Conservation (phyloP, 35 echinoderm and acorn worm species). For the Strongylocentrotus purpuratus region DNA sequence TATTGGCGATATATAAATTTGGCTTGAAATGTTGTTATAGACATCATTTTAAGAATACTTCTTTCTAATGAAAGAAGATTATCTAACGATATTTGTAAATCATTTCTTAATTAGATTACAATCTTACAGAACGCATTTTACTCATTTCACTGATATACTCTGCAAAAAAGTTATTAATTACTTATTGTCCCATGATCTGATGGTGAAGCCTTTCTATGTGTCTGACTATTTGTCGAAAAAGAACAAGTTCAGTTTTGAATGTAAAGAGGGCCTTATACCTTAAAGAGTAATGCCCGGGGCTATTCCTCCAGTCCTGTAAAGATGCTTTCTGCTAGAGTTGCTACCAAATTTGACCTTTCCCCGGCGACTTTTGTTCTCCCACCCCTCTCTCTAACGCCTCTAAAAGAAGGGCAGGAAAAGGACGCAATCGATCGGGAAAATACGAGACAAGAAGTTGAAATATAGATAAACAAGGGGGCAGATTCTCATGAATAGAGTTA, state of each 20-base stretch:
- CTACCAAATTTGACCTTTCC: slow-evolving; percentile 32
- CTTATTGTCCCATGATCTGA: too few relatives aligned
- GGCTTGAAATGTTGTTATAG: too few relatives aligned
- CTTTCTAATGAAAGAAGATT: too few relatives aligned
- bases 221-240: background rate
- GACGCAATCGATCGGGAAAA: background rate
- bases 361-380: background rate
- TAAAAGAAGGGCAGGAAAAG: background rate
- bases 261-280: background rate
- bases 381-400: slow-evolving; percentile 21
- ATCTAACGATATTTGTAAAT: too few relatives aligned
- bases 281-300: background rate
- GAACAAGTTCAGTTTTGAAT: background rate
- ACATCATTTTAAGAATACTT: too few relatives aligned
- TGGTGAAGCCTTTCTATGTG: too few relatives aligned
- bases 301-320: background rate
- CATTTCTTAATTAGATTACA: too few relatives aligned
- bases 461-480: background rate
- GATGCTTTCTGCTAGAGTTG: background rate
- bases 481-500: background rate
- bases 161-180: too few relatives aligned
- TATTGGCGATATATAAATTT: too few relatives aligned
- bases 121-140: too few relatives aligned
- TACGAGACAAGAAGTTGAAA: background rate
- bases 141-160: too few relatives aligned